Conservation (phyloP, 1,140 invertebrate species). For the Papilio helenus region DNA sequence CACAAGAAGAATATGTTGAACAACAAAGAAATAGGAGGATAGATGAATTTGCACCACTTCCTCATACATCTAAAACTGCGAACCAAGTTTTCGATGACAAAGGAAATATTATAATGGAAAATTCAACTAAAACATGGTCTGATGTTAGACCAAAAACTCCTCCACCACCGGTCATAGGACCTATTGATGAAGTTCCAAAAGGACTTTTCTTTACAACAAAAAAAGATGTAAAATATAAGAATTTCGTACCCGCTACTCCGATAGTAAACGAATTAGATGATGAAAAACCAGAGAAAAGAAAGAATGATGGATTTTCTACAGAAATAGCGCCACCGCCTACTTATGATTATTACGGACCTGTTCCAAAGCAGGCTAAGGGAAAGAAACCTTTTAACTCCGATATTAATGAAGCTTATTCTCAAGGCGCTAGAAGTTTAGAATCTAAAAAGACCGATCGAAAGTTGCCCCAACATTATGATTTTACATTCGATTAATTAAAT, state of each 20-base stretch:
- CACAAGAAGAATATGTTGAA: slow-evolving; percentile 91
- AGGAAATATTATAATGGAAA: slow-evolving; percentile 56
- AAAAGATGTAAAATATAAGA: slow-evolving; percentile 65
- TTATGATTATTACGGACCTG: slow-evolving; percentile 85
- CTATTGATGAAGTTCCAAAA: slow-evolving; percentile 54
- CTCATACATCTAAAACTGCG: slow-evolving; percentile 59
- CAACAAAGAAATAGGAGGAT: slow-evolving; percentile 87
- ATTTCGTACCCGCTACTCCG: slow-evolving; percentile 71
- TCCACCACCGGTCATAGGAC: slow-evolving; percentile 62
- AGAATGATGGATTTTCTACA: slow-evolving; percentile 68
- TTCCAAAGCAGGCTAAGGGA: slow-evolving; percentile 64
- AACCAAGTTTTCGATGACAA: slow-evolving; percentile 64
- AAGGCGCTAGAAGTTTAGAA: slow-evolving; percentile 87
- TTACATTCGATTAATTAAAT: slow-evolving; percentile 65
- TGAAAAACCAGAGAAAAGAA: slow-evolving; percentile 54
- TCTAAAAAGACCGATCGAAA: slow-evolving; percentile 57
- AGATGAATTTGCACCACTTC: slow-evolving; percentile 86
- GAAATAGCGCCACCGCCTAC: slow-evolving; percentile 86
- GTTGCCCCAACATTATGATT: slow-evolving; percentile 70
- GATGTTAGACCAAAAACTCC: slow-evolving; percentile 70
- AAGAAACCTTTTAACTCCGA: slow-evolving; percentile 72
- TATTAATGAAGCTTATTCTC: slow-evolving; percentile 86
- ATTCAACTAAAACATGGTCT: slow-evolving; percentile 61
- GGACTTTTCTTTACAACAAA: slow-evolving; percentile 72
- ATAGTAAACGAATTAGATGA: slow-evolving; percentile 81